Evolutionary conservation across 2,113 vertebrate genomes (phyloP).

Genomic region (Oenanthe melanoleuca): DNA sequence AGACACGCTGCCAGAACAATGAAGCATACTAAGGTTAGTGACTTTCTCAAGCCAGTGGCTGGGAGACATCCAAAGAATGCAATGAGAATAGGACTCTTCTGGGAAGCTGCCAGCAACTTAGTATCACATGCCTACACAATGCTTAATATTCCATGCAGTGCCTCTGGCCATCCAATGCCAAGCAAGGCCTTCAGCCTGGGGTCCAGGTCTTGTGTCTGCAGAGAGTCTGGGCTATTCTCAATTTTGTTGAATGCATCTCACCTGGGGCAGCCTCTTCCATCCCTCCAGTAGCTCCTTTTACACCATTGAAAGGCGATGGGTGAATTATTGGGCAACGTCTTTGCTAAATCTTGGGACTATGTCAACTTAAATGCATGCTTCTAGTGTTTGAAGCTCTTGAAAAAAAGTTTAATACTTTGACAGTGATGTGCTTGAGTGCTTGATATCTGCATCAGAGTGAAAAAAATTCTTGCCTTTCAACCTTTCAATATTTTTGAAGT

Average conservation of each 20-base stretch:
- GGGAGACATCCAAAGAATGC: constrained; percentile 69
- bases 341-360: not conserved
- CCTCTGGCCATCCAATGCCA: constrained; percentile 16
- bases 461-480: not conserved
- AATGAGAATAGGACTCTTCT: constrained; percentile 55
- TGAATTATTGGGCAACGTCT: not conserved
- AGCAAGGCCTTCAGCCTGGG: not conserved
- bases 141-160: constrained; percentile 49
- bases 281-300: not conserved
- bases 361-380: not conserved
- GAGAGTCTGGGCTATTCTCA: not conserved
- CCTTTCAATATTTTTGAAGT: not conserved
- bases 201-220: not conserved
- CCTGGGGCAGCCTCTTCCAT: not conserved
- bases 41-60: constrained; percentile 62
- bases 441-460: not conserved
- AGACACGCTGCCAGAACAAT: constrained; percentile 34
- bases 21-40: constrained; percentile 41
- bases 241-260: not conserved
- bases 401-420: not conserved
- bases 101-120: constrained; percentile 42
- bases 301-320: not conserved
- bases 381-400: not conserved
- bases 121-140: constrained; percentile 42
- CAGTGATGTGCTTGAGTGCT: not conserved